Evolutionary conservation across 2,888 invertebrate species (phyloP).

Genomic region (Thereva unica): DNA sequence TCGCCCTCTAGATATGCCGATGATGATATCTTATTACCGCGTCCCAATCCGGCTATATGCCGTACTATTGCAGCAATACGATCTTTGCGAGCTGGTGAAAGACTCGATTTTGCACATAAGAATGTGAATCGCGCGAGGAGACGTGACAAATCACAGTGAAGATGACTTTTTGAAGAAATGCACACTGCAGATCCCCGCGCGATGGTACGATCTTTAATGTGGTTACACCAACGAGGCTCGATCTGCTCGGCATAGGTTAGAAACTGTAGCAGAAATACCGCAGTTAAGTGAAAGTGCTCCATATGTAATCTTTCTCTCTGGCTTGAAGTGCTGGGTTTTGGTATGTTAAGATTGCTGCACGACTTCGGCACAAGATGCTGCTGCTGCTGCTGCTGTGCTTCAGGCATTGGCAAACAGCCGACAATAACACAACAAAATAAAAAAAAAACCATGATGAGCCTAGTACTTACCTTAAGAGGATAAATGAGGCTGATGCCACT

Average conservation of each 20-base stretch:
- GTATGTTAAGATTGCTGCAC: conserved; percentile 19
- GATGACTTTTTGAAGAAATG: conserved; percentile 29
- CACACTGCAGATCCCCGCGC: neutral
- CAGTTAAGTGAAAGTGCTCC: conserved; percentile 31
- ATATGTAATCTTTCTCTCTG: conserved; percentile 4
- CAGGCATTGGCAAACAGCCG: conserved; percentile 7
- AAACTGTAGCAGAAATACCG: conserved; percentile 26
- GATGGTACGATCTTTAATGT: conserved; percentile 5
- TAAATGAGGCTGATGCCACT: neutral
- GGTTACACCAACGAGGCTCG: neutral
- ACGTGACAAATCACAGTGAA: conserved; percentile 22
- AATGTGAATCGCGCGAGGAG: conserved; percentile 25
- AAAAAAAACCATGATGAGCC: conserved; percentile 11
- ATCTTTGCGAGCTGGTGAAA: too few species aligned
- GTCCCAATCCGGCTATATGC: conserved; percentile 3
- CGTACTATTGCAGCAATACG: neutral
- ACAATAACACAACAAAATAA: neutral
- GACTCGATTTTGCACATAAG: neutral
- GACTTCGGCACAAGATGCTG: conserved; percentile 19
- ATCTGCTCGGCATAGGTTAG: conserved; percentile 7
- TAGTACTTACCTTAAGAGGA: conserved; percentile 3
- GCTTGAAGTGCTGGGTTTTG: neutral
- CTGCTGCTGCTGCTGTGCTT: conserved; percentile 7
- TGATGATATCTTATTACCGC: conserved; percentile 9
- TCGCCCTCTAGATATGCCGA: neutral